Evolutionary conservation across 2,797 vertebrate species (phyloP).

Genomic region (Gephyroberyx darwinii): DNA sequence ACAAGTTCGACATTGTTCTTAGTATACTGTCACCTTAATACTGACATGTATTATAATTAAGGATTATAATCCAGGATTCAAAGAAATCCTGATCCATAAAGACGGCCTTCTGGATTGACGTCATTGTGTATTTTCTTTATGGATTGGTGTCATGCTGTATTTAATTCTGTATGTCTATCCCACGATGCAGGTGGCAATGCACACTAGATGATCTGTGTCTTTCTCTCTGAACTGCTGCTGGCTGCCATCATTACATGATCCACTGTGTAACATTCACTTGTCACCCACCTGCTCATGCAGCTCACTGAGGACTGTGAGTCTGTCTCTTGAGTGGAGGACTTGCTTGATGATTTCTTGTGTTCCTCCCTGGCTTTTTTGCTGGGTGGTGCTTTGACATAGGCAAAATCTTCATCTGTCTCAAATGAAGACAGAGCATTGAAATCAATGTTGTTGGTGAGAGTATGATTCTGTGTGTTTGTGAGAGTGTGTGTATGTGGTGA

Average conservation of each 20-base stretch:
- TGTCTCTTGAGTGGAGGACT: constrained; percentile 69
- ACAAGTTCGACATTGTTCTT: too few relatives aligned
- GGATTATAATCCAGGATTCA: too few relatives aligned
- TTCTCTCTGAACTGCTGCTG: background rate
- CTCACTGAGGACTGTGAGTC: constrained; percentile 47
- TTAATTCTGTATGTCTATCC: background rate
- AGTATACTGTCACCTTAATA: too few relatives aligned
- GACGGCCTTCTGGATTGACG: background rate
- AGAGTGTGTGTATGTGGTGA: too few relatives aligned
- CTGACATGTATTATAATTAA: too few relatives aligned
- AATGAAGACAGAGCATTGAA: constrained; percentile 7
- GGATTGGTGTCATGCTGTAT: background rate
- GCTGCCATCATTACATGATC: background rate
- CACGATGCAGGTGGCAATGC: background rate
- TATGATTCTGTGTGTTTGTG: too few relatives aligned
- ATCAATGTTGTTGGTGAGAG: background rate
- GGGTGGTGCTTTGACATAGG: constrained; percentile 76
- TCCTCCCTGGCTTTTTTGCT: constrained; percentile 84
- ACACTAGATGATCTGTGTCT: background rate
- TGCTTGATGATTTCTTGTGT: constrained; percentile 69
- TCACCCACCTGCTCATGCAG: constrained; percentile 79
- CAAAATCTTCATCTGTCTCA: constrained; percentile 89
- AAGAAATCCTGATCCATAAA: background rate
- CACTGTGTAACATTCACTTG: background rate
- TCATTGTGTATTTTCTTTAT: background rate